phyloP scores from a whole-genome alignment of 2,888 invertebrate species.

The Acronicta aceris region DNA sequence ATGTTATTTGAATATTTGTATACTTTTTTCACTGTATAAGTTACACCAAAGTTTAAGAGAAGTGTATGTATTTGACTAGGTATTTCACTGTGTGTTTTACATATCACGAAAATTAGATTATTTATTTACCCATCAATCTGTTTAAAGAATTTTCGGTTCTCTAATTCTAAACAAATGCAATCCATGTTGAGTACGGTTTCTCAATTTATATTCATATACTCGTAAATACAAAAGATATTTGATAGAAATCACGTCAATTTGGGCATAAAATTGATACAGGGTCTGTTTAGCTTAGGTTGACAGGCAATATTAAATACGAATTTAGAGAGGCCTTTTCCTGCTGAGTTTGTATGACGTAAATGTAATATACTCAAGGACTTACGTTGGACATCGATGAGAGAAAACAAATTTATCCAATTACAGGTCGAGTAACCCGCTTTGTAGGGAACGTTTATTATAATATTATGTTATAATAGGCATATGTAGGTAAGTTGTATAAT shows the following conservation, averaged over 20 bases:
- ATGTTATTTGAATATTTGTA: too few species aligned
- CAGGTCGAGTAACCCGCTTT: slow-evolving; percentile 44
- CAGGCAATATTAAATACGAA: slow-evolving; percentile 32
- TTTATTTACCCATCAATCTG: not conserved
- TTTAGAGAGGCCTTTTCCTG: slow-evolving; percentile 31
- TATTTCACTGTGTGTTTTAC: too few species aligned
- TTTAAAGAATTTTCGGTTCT: not conserved
- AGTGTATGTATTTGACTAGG: too few species aligned
- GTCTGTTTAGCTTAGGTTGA: slow-evolving; percentile 16
- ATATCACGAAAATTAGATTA: too few species aligned
- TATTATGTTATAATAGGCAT: slow-evolving; percentile 20
- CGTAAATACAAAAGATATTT: not conserved
- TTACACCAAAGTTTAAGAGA: too few species aligned
- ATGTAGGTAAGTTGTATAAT: slow-evolving; percentile 18
- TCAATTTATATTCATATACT: not conserved
- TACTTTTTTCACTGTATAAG: too few species aligned
- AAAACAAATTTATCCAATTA: slow-evolving; percentile 47
- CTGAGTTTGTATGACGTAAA: slow-evolving; percentile 22
- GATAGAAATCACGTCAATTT: slow-evolving; percentile 5
- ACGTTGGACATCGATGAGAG: slow-evolving; percentile 40
- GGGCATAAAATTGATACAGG: slow-evolving; percentile 3
- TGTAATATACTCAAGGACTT: slow-evolving; percentile 39
- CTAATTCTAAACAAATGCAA: not conserved
- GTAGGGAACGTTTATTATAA: slow-evolving; percentile 34
- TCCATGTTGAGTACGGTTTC: not conserved